Evolutionary conservation across 2,888 invertebrate genomes (phyloP), one percentile per base, ranked within the genome.

Genomic region (Cabera pusaria): DNA sequence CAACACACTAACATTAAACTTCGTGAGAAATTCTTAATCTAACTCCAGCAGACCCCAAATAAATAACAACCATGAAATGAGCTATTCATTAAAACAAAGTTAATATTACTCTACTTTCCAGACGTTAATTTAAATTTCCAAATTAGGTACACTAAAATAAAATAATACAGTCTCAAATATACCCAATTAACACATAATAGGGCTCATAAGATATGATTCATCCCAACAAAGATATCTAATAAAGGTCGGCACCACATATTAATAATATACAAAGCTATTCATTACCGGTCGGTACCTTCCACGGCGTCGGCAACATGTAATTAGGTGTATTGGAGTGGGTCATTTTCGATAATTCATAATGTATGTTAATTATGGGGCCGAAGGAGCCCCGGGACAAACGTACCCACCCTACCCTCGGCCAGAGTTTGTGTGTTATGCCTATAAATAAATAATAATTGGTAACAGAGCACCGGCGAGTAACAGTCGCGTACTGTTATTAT

Each of bases 291-390:
- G 59, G 51, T 52, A 53, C 52, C 65, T 63, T 61, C 65, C 63
- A 60, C 58, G 61, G 61, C 62, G 62, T 55, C 55, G 59, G 68
- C 54, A 80, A 76, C 81, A 52, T 78, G 76, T 82, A 85, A 87
- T 87, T 86, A 86, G 72, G 76, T 66, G 60, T 72, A 77, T 78
- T 71, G 70, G 67, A 72, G 66, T 70, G 72, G 84, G 78, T 75
- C 77, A 79, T 84, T 87, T 84, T 73, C 73, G 82, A 84, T 87
- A 86, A 85, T 85, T 83, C 82, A 80, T 85, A 87, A 87, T 86
- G 83, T 77, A 86, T 81, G 85, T 77, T 87, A 87, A 87, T 87
- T 84, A 86, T 79, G 83, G 83, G 77, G 73, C 53, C 57, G 59
- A 63, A 66, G 41, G 31, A 54, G 78, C 85, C 83, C 53, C 75